Base-by-base conservation (phyloP, 2,888 invertebrate genomes). In the Mycogona germanica region DNA sequence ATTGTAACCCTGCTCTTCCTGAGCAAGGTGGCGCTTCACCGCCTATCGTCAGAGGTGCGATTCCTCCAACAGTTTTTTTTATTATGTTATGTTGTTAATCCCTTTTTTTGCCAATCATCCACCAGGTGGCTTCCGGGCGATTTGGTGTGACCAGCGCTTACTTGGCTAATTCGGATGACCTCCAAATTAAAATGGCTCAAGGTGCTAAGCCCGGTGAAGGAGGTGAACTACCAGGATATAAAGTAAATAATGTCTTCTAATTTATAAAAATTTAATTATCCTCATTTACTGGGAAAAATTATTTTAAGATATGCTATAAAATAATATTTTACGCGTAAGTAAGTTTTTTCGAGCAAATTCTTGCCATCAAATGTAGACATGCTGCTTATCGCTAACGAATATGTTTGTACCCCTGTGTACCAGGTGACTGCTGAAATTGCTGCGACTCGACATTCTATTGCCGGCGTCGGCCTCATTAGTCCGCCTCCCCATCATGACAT, bases 101-200 rank as follows among this genome's bases (percentile, higher is more conserved):
- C n/a, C 45, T n/a, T 9, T 35, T 40, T 44, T 44, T 58, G 2
- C n/a, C n/a, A n/a, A n/a, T 57, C n/a, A n/a, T n/a, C n/a, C n/a
- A n/a, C n/a, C n/a, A 73, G 72, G 93, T 98, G 17, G 98, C 98
- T 6, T 95, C 95, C 6, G 98, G 97, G 6, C 79, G 98, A 47
- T 98, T 98, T 73, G 97, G 98, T 7, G 98, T 98, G 3, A 98
- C 96, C 0, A 92, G 95, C 14, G 86, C 93, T 0, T 98, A 98
- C 69, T 72, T 98, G 60, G 93, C 96, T 7, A 91, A 97, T 72
- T 89, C 97, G 0, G 97, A 98, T 71, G 97, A 98, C 70, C 70
- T 98, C 61, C 98, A 98, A 73, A 98, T 98, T 67, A 98, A 98
- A 75, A 98, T 98, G 97, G 97, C 98, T 6, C 93, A 98, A 73